These are phyloP conservation scores for Archivesica marissinica DNA, from an alignment of 1,140 invertebrate species.

Conservation along the genomic window DNA sequence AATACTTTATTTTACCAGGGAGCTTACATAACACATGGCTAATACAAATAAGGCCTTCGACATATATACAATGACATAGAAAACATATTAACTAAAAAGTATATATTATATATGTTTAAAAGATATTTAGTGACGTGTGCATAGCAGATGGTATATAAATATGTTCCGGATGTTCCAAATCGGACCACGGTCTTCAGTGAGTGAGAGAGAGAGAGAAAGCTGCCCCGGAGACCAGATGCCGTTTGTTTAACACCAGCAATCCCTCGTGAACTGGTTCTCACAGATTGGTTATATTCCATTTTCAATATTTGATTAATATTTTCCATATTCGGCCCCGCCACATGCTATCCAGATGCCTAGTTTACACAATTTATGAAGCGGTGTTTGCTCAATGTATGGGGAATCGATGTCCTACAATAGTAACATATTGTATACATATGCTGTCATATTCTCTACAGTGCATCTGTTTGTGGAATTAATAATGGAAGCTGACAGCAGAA, in stretches of 20 bases:
- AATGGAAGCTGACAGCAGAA: not conserved
- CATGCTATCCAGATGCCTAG: slow-evolving; percentile 51
- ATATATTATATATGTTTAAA: too few species aligned
- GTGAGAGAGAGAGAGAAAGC: slow-evolving; percentile 7
- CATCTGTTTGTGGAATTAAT: not conserved
- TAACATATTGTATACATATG: slow-evolving; percentile 57
- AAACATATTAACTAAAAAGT: too few species aligned
- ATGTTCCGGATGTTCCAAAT: slow-evolving; percentile 33
- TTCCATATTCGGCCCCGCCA: slow-evolving; percentile 41
- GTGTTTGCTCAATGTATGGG: slow-evolving; percentile 25
- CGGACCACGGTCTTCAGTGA: slow-evolving; percentile 13
- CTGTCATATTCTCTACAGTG: not conserved
- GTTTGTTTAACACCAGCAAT: slow-evolving; percentile 32
- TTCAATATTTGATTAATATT: slow-evolving; percentile 61
- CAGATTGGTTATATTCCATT: slow-evolving; percentile 28
- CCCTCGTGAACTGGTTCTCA: slow-evolving; percentile 35
- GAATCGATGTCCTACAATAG: slow-evolving; percentile 17
- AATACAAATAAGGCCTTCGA: too few species aligned
- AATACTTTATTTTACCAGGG: too few species aligned
- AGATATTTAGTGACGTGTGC: not conserved
- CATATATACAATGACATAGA: too few species aligned
- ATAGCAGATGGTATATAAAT: slow-evolving; percentile 6
- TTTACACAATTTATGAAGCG: slow-evolving; percentile 58
- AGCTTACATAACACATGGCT: too few species aligned
- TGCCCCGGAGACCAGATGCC: slow-evolving; percentile 37